These are phyloP conservation scores for Sebastes kiyomatsui DNA, from an alignment of 2,797 vertebrate genomes.

Conservation along the genomic window DNA sequence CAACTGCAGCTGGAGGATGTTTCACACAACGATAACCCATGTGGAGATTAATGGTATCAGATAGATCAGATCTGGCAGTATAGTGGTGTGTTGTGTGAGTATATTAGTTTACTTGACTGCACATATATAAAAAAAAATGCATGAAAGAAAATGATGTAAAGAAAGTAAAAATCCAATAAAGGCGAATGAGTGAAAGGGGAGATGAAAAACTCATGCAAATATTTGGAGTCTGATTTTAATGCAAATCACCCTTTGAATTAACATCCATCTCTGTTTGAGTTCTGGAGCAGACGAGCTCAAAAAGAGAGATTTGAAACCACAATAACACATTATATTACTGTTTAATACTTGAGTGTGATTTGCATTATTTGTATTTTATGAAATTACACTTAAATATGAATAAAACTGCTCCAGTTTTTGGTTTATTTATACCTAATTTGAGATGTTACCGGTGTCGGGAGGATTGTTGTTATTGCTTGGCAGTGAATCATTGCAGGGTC, in stretches of 20 bases:
- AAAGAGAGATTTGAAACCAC: not conserved
- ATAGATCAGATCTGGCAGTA: not conserved
- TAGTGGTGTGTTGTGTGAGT: not conserved
- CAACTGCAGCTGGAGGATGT: not conserved
- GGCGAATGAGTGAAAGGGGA: not conserved
- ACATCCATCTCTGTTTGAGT: not conserved
- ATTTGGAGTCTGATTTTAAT: not conserved
- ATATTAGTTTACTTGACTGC: conserved; percentile 3
- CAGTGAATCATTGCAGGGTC: not conserved
- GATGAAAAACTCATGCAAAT: not conserved
- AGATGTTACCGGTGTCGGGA: not conserved
- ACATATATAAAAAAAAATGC: conserved; percentile 4
- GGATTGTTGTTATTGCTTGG: not conserved
- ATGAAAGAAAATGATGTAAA: not conserved
- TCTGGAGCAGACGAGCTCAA: not conserved
- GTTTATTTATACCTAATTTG: not conserved
- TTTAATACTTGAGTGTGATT: not conserved
- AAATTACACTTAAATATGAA: not conserved
- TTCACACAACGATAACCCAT: not conserved
- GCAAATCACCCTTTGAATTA: not conserved
- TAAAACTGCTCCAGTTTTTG: not conserved
- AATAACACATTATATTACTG: not conserved
- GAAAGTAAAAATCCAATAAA: conserved; percentile 6
- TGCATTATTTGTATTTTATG: not conserved
- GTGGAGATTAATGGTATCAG: conserved; percentile 14